Evolutionary conservation across 2,888 invertebrate genomes (phyloP).

Genomic region (Melanostoma scalare): DNA sequence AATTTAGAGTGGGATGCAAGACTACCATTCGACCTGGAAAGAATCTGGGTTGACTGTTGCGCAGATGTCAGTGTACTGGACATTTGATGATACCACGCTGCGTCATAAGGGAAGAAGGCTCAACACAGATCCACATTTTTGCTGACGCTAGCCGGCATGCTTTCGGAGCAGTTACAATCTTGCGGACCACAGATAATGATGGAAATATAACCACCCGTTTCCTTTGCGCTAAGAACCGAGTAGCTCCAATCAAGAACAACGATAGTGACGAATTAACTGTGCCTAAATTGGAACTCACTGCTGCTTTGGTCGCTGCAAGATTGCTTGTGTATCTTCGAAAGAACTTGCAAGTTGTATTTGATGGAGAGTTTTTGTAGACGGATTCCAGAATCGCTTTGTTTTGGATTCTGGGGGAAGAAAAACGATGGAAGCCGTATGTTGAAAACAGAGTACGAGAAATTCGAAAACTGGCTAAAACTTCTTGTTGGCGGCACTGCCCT

Average conservation of each 20-base stretch:
- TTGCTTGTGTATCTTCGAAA: conserved; percentile 24
- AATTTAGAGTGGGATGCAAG: conserved; percentile 25
- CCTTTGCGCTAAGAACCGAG: conserved; percentile 22
- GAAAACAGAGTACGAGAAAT: conserved; percentile 36
- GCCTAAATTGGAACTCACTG: conserved; percentile 21
- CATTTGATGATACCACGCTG: conserved; percentile 1
- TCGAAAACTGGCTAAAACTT: conserved; percentile 18
- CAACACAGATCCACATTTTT: not conserved
- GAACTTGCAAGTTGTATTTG: conserved; percentile 18
- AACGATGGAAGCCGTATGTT: conserved; percentile 24
- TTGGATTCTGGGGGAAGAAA: conserved; percentile 16
- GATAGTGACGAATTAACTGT: conserved; percentile 5
- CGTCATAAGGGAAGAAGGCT: not conserved
- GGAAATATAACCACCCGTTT: conserved; percentile 6
- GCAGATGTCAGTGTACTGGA: conserved; percentile 7
- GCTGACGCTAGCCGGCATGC: conserved; percentile 3
- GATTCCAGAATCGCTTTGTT: conserved; percentile 31
- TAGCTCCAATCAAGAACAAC: conserved; percentile 9
- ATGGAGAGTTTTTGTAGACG: conserved; percentile 31
- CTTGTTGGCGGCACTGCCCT: conserved; percentile 26
- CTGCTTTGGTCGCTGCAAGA: conserved; percentile 17
- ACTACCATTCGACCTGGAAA: conserved; percentile 15
- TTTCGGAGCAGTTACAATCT: conserved; percentile 10
- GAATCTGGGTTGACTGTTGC: conserved; percentile 18
- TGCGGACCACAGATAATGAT: conserved; percentile 1